phyloP scores from a whole-genome alignment of 30 jellyfish, hydroid and myxozoan species.

The Aurelia sp. region DNA sequence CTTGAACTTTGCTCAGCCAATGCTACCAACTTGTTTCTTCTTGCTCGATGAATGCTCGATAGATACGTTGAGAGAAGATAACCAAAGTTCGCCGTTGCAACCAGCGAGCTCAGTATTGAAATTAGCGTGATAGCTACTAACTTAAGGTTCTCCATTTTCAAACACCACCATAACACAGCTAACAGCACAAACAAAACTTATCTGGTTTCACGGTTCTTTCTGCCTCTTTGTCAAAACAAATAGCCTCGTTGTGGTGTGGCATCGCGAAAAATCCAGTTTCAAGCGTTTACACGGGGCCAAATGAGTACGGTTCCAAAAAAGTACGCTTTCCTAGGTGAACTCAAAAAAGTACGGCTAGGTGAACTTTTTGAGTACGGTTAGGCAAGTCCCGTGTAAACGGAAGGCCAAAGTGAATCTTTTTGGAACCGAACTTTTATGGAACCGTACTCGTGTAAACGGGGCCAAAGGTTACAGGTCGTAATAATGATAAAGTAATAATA shows the following conservation, averaged over 20 bases:
- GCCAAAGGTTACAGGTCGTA: too few relatives aligned
- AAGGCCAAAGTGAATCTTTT: constrained; percentile 14
- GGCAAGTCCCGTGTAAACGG: constrained; percentile 19
- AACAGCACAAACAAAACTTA: too few relatives aligned
- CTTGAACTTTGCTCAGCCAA: constrained; percentile 23
- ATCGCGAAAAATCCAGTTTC: not conserved
- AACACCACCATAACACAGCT: not conserved
- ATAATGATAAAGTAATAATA: too few relatives aligned
- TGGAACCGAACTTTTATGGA: constrained; percentile 26
- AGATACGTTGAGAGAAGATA: not conserved
- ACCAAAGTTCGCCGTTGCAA: constrained; percentile 18
- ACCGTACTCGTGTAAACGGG: constrained; percentile 12
- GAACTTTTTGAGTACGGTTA: constrained; percentile 29
- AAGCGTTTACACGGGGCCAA: constrained; percentile 8
- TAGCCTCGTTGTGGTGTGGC: constrained; percentile 16
- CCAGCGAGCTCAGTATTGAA: constrained; percentile 17
- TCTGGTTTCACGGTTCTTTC: not conserved
- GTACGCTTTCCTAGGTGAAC: constrained; percentile 26
- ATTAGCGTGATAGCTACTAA: not conserved
- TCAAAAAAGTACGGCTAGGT: constrained; percentile 24
- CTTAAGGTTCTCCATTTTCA: not conserved
- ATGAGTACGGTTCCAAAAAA: constrained; percentile 5
- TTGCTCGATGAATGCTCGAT: constrained; percentile 1
- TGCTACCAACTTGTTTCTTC: constrained; percentile 24
- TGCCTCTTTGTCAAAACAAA: not conserved